A percentile compares a stretch with the other conserved stretches of the same genome.
Conservation (phyloP, 1,140 invertebrate genomes). For the Carcinoscorpius rotundicauda region DNA sequence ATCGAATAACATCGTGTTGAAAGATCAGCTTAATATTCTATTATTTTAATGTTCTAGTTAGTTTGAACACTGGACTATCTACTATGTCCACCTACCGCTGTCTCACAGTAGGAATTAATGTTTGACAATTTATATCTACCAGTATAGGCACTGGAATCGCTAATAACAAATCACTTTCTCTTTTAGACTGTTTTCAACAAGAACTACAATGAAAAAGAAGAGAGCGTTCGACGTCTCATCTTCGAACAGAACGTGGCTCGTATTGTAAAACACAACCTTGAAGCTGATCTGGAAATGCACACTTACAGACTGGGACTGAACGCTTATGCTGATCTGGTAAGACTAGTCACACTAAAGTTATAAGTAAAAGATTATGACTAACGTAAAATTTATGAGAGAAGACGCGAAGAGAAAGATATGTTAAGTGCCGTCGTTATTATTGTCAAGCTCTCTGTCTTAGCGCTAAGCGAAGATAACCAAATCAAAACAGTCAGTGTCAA, state of each 20-base stretch:
- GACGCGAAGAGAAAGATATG: background rate
- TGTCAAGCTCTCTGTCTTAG: background rate
- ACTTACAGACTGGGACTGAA: constrained; percentile 32
- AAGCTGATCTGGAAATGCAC: constrained; percentile 22
- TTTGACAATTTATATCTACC: no score
- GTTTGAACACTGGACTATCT: no score
- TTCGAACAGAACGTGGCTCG: constrained; percentile 17
- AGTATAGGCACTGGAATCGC: no score
- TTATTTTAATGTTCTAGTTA: no score
- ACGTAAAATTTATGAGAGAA: background rate
- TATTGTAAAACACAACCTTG: constrained; percentile 18
- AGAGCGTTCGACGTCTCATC: constrained; percentile 14
- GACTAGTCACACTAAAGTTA: background rate
- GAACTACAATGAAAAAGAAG: constrained; percentile 17
- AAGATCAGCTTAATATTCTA: no score
- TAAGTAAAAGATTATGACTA: background rate
- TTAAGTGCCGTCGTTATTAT: background rate
- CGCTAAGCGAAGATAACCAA: background rate
- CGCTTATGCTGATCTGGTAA: constrained; percentile 28
- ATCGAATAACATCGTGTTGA: no score
- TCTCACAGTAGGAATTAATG: no score
- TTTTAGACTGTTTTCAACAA: background rate
- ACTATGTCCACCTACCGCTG: no score
- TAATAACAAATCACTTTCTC: no score
- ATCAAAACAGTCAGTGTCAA: background rate